Conservation (phyloP, 1,140 invertebrate genomes). For the Stegodyphus dumicola region DNA sequence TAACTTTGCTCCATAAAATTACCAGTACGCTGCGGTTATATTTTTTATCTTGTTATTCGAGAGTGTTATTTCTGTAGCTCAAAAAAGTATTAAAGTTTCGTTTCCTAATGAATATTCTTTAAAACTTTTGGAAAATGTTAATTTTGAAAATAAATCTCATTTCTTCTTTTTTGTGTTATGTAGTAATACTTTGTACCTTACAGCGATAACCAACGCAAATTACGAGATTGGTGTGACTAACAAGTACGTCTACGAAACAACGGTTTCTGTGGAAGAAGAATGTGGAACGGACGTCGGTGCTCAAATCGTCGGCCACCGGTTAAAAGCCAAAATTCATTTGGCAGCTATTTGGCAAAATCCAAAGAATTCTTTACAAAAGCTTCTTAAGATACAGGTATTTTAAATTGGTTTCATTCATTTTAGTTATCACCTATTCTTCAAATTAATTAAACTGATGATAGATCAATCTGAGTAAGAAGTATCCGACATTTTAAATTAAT, state of each 20-base stretch:
- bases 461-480: no score
- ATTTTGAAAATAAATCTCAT: background rate
- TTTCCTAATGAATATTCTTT: background rate
- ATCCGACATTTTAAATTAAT: no score
- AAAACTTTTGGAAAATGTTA: background rate
- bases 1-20: no score
- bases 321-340: constrained; percentile 17
- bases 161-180: background rate
- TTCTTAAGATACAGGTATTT: constrained; percentile 36
- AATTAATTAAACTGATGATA: no score
- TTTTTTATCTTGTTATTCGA: no score
- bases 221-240: constrained; percentile 6
- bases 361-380: constrained; percentile 4
- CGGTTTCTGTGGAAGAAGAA: constrained; percentile 10
- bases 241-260: constrained; percentile 31
- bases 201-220: no score
- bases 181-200: background rate
- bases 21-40: no score
- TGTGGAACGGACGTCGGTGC: background rate
- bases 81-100: background rate
- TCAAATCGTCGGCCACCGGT: background rate
- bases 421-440: no score
- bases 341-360: constrained; percentile 23
- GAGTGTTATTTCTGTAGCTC: no score
- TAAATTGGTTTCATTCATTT: no score